Evolutionary conservation across 1,140 invertebrate species (phyloP), one percentile per base, ranked within the genome.

Genomic region (Gonatopus flavifemur): DNA sequence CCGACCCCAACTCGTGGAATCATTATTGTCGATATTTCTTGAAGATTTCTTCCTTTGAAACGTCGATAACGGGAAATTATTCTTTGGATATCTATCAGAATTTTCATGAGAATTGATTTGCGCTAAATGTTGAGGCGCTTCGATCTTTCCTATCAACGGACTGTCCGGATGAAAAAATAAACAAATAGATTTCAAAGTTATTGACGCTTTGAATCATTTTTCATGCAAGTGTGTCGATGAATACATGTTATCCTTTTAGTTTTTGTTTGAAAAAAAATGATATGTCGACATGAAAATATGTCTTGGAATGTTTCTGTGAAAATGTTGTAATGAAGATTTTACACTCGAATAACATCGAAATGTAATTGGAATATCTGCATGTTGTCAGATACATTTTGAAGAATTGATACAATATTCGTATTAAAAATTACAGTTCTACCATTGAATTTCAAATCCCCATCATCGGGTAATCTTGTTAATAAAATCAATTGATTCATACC

Each of bases 1-100:
- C 13, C 40, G 38, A 42, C 59, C 57, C 56, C 60, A 67, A 21
- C 55, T 65, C n/a, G n/a, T n/a, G 20, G 49, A 52, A 35, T 10
- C 25, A 37, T 6, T 39, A 3, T 51, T 31, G 18, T 49, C 37
- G 3, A 39, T 24, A 18, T 53, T 35, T 16, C 41, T 49, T 44
- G 44, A 57, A 12, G 43, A 19, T 12, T 49, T 59, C 12, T 46
- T 41, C 18, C 37, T 47, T 1, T 59, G 53, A 28, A 61, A 31
- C 13, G 48, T 56, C 13, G 59, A 53, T 13, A 61, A 5, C 38
- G 50, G 56, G 15, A 59, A 46, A 13, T 40, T 18, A 30, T 22
- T 3, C 18, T 44, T 8, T 12, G 30, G 32, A 21, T 52, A 31
- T 15, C 50, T 13, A 1, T 57, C 32, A 3, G 24, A 30, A 12